These are phyloP conservation scores for Eunapius fragilis DNA, from an alignment of 37 sponge, comb jelly and placozoan genomes.

Conservation along the genomic window DNA sequence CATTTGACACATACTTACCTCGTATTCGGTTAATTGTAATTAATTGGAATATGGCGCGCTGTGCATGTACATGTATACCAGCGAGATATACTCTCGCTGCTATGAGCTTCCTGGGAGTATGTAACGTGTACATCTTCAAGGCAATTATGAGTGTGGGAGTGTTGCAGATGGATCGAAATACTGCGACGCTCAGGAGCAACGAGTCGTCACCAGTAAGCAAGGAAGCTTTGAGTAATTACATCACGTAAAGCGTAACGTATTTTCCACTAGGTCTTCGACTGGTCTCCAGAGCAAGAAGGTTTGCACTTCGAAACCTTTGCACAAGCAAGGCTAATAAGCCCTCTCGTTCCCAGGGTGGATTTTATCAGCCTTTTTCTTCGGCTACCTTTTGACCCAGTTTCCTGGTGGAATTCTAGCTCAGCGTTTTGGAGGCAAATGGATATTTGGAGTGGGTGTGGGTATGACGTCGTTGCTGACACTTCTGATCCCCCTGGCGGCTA, in stretches of 20 bases:
- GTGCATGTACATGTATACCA: slow-evolving; percentile 74
- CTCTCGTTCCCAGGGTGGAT: slow-evolving; percentile 67
- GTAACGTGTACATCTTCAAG: slow-evolving; percentile 87
- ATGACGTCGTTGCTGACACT: slow-evolving; percentile 86
- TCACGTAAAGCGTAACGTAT: too few species aligned
- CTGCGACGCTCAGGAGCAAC: slow-evolving; percentile 8
- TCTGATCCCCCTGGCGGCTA: slow-evolving; percentile 85
- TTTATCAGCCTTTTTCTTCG: slow-evolving; percentile 88
- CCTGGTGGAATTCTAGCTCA: slow-evolving; percentile 91
- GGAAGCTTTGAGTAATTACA: too few species aligned
- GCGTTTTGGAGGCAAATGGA: slow-evolving; percentile 77
- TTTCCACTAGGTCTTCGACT: neutral
- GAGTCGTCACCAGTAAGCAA: slow-evolving; percentile 17
- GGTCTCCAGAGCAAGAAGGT: neutral
- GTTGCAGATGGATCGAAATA: slow-evolving; percentile 73
- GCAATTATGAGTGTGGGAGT: slow-evolving; percentile 89
- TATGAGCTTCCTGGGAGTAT: slow-evolving; percentile 71
- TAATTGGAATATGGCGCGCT: neutral
- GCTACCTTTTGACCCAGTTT: slow-evolving; percentile 93
- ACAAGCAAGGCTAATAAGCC: neutral
- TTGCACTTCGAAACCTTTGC: neutral
- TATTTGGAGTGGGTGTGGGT: slow-evolving; percentile 82
- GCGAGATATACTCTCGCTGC: slow-evolving; percentile 78
- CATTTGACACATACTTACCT: too few species aligned
- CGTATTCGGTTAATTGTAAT: too few species aligned